Evolutionary conservation across 2,888 invertebrate species (phyloP).

Genomic region (Acrobasis repandana): DNA sequence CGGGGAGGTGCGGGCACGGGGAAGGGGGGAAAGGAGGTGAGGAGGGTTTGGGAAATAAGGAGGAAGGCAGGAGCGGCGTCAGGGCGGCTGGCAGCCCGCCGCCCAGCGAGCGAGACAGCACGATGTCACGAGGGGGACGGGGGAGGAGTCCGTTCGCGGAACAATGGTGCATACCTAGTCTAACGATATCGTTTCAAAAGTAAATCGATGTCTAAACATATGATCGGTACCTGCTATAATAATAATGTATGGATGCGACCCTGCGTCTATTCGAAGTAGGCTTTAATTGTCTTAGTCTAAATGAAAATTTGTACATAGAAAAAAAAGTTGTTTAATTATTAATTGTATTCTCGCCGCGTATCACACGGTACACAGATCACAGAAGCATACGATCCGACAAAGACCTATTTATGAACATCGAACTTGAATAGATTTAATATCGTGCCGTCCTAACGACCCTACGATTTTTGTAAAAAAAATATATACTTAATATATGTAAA

Average conservation of each 20-base stretch:
- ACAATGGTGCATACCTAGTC: conserved; percentile 76
- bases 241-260: conserved; percentile 80
- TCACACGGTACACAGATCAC: conserved; percentile 52
- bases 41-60: neutral
- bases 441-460: conserved; percentile 83
- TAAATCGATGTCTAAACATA: conserved; percentile 69
- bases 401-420: conserved; percentile 78
- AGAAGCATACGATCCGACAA: conserved; percentile 57
- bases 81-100: conserved; percentile 34
- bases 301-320: conserved; percentile 80
- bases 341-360: conserved; percentile 57
- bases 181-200: conserved; percentile 63
- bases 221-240: conserved; percentile 79
- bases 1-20: conserved; percentile 36
- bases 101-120: conserved; percentile 33
- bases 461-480: conserved; percentile 81
- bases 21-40: conserved; percentile 27
- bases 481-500: conserved; percentile 77
- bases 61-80: conserved; percentile 34
- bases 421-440: conserved; percentile 80
- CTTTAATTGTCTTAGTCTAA: conserved; percentile 82
- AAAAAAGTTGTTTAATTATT: conserved; percentile 62
- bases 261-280: conserved; percentile 81
- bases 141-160: conserved; percentile 61
- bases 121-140: conserved; percentile 33